phyloP scores from a whole-genome alignment of 2,113 vertebrate genomes.

The Australoheros scitulus region DNA sequence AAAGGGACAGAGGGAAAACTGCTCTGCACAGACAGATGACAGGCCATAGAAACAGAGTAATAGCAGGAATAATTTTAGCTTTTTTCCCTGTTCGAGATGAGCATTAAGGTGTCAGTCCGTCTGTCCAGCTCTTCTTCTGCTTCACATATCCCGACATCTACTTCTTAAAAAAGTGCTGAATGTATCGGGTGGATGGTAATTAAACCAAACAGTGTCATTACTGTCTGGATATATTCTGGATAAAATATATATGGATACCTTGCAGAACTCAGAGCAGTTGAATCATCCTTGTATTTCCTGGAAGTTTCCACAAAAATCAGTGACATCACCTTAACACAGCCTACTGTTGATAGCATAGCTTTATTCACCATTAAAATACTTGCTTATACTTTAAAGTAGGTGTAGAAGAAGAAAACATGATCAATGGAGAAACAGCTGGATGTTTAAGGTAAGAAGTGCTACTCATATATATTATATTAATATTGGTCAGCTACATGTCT shows the following conservation, averaged over 20 bases:
- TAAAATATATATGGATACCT: background rate
- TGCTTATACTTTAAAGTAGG: background rate
- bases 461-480: background rate
- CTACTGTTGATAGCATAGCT: background rate
- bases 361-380: background rate
- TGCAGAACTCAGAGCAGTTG: background rate
- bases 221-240: background rate
- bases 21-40: background rate
- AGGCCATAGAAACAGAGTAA: background rate
- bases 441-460: background rate
- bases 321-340: background rate
- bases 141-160: background rate
- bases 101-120: background rate
- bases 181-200: background rate
- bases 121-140: background rate
- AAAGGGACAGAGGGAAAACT: conserved; percentile 53
- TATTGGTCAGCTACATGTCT: background rate
- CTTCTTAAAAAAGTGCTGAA: background rate
- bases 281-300: background rate
- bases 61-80: background rate
- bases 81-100: background rate
- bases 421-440: background rate
- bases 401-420: too few species aligned
- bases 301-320: background rate
- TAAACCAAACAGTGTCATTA: background rate